Percentiles rank a stretch among this genome's conserved stretches.
Evolutionary conservation across 2,797 vertebrate species (phyloP).

Genomic region (Etheostoma perlongum): DNA sequence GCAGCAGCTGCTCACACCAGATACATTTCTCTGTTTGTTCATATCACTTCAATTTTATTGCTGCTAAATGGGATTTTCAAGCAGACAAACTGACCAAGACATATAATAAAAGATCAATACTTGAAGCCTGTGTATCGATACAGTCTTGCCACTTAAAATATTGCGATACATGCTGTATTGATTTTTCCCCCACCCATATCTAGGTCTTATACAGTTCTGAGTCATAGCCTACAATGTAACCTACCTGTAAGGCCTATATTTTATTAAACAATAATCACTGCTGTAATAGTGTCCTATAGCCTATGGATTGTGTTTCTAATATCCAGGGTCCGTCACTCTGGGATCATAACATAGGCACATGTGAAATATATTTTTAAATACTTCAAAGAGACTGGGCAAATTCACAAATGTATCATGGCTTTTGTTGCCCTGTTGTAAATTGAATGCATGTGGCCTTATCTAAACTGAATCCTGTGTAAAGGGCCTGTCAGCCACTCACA

Average conservation of each 20-base stretch:
- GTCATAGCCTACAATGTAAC: not conserved
- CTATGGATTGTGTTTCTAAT: not conserved
- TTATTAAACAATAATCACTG: too few species aligned
- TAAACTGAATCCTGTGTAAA: conserved; percentile 15
- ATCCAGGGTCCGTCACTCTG: not conserved
- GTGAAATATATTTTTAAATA: not conserved
- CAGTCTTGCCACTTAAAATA: too few species aligned
- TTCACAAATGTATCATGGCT: not conserved
- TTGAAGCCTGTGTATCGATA: too few species aligned
- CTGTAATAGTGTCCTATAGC: not conserved
- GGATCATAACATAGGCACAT: not conserved
- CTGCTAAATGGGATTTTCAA: too few species aligned
- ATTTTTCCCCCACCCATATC: too few species aligned
- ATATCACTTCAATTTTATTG: too few species aligned
- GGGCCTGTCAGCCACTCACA: conserved; percentile 45
- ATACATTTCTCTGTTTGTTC: too few species aligned
- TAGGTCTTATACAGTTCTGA: not conserved
- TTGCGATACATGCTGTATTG: too few species aligned
- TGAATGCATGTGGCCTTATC: not conserved
- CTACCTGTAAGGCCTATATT: not conserved
- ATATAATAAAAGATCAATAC: too few species aligned
- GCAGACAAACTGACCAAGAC: too few species aligned
- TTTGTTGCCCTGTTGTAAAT: not conserved
- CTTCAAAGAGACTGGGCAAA: not conserved
- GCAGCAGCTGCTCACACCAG: too few species aligned